Evolutionary conservation across 2,113 vertebrate species (phyloP), one percentile per base, ranked within the genome.

Genomic region (Zapus hudsonius): DNA sequence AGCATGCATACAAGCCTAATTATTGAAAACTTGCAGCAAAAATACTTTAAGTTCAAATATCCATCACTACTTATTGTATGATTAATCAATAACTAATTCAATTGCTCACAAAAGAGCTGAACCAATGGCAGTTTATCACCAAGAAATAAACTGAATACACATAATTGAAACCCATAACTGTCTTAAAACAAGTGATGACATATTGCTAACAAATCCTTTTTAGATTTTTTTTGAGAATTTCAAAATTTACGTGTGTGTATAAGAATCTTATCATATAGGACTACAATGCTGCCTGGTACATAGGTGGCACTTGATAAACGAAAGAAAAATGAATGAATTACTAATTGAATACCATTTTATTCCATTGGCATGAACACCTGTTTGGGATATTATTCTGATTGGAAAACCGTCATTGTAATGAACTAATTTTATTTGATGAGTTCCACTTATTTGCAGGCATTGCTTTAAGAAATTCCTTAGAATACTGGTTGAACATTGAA

Each of bases 1-100:
- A 4, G 10, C 52, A 76, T 55, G 11, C n/a, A 57, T 52, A 11
- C 38, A 80, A 17, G 5, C 52, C 80, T 73, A 84, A 87, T 81
- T 90, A 86, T 81, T 91, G 36, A 84, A 86, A 93, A 44, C 5
- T 33, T 63, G 10, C 2, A 5, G n/a, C 27, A 11, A 70, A 90
- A 94, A 83, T 66, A 61, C 23, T 72, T 31, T 59, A 86, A 31
- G 22, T 40, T 0, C 44, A 76, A 52, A 66, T 79, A 82, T 70
- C 73, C 52, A 64, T 92, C 55, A 82, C n/a, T 91, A 78, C 57
- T 80, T 69, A 47, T 59, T 84, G 1, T 79, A 40, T 70, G 8
- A 64, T 44, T 96, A 83, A 86, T 93, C 69, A 72, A 29, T 92
- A 89, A 23, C 66, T 83, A 92, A 89, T 84, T 76, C 81, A 84